Conservation (phyloP, 2,113 vertebrate genomes). For the Monopterus albus region DNA sequence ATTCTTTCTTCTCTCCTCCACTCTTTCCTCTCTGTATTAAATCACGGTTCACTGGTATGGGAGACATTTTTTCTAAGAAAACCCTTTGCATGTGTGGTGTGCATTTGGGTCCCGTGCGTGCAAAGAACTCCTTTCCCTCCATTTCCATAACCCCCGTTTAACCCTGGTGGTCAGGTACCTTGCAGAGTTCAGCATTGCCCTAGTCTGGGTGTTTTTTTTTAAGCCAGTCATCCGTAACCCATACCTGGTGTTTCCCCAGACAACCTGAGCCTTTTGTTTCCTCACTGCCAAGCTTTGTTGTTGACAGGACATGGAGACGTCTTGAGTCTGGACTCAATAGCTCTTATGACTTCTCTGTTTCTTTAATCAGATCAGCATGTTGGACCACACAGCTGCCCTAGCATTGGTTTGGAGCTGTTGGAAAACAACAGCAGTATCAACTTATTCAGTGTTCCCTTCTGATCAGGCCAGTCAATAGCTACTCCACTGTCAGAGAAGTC, state of each 20-base stretch:
- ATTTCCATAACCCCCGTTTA: conserved; percentile 50
- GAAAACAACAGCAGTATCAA: conserved; percentile 56
- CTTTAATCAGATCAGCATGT: conserved; percentile 72
- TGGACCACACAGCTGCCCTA: conserved; percentile 70
- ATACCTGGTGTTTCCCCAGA: conserved; percentile 56
- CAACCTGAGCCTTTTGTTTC: conserved; percentile 66
- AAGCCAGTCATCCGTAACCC: conserved; percentile 45
- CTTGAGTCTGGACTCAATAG: conserved; percentile 51
- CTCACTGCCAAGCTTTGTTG: conserved; percentile 52
- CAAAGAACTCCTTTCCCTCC: conserved; percentile 57
- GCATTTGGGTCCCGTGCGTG: conserved; percentile 64
- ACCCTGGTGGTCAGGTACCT: conserved; percentile 53
- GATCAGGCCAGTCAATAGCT: conserved; percentile 26
- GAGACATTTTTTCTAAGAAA: conserved; percentile 45
- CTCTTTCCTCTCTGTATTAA: conserved; percentile 43
- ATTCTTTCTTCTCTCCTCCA: conserved; percentile 15
- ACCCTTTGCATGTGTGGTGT: conserved; percentile 41
- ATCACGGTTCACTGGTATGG: conserved; percentile 38
- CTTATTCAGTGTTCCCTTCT: conserved; percentile 32
- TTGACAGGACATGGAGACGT: conserved; percentile 48
- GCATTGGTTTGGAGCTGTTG: conserved; percentile 46
- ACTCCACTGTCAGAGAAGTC: conserved; percentile 29
- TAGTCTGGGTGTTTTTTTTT: conserved; percentile 19
- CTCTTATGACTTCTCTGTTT: conserved; percentile 61
- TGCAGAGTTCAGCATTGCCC: conserved; percentile 59